A percentile compares a stretch with the other conserved stretches of the same genome.
phyloP scores from a whole-genome alignment of 1,140 invertebrate genomes.

The Goniozus legneri region DNA sequence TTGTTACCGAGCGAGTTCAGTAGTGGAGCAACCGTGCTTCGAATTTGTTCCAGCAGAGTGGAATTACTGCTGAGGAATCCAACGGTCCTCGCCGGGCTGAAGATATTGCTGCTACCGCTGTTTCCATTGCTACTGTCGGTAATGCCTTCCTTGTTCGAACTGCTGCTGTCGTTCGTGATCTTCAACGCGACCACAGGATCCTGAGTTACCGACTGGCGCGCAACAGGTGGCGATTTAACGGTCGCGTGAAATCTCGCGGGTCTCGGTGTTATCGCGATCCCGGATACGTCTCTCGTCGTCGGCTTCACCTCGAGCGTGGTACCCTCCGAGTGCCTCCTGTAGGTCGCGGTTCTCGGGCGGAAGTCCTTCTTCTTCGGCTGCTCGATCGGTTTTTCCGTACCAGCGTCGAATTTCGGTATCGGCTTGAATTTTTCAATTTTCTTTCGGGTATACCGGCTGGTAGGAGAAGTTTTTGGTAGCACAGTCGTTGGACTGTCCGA shows the following conservation, averaged over 20 bases:
- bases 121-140: conserved; percentile 32
- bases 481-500: too few relatives aligned
- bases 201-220: conserved; percentile 29
- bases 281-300: background rate
- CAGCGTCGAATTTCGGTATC: conserved; percentile 8
- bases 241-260: conserved; percentile 18
- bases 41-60: conserved; percentile 41
- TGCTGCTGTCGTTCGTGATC: conserved; percentile 27
- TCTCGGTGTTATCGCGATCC: conserved; percentile 40
- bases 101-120: conserved; percentile 41
- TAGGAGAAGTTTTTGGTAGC: too few relatives aligned
- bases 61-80: conserved; percentile 35
- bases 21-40: conserved; percentile 49
- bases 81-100: conserved; percentile 40
- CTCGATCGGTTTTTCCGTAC: conserved; percentile 11
- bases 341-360: conserved; percentile 44
- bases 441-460: conserved; percentile 27
- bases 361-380: conserved; percentile 27
- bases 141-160: conserved; percentile 22
- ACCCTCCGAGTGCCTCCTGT: conserved; percentile 42
- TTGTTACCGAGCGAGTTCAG: conserved; percentile 40
- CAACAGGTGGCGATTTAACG: conserved; percentile 8
- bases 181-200: conserved; percentile 31
- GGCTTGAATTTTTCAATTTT: conserved; percentile 16
- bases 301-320: too few relatives aligned